Evolutionary conservation across 2,888 invertebrate genomes (phyloP), one percentile per base, ranked within the genome.

Genomic region (Chrysina gloriosa): DNA sequence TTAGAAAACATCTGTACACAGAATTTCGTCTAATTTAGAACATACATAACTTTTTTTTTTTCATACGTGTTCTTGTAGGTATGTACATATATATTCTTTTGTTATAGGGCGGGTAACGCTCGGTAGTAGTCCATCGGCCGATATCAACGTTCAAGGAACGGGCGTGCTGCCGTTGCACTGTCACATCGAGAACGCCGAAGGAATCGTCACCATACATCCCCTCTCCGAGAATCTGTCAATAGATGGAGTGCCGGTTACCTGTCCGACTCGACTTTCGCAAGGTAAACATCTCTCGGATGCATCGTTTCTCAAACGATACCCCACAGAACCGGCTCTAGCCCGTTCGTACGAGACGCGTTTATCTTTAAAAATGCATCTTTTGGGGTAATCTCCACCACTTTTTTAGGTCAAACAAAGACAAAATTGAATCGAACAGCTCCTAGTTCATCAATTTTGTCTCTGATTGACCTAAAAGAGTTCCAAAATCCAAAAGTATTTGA

Each of bases 81-180:
- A n/a, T n/a, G n/a, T n/a, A n/a, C n/a, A n/a, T n/a, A 29, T 29
- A 34, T 34, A 16, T 63, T 1, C 29, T 23, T 52, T 66, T 16
- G 68, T 86, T 87, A 48, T 85, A 96, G 96, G 96, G 72, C 89
- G 92, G 72, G 91, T 94, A 54, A 92, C 92, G 14, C 87, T 95
- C 71, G 94, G 94, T 68, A 91, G 92, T 69, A 90, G 91, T 72
- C 87, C 90, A 64, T 89, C 89, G 77, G 94, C 93, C 77, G 95
- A 95, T 81, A 92, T 97, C 74, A 88, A 91, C 72, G 89, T 96
- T 19, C 90, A 91, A 75, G 96, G 96, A n/a, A 90, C 92, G 0
- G 95, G 95, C 1, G 94, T 96, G 23, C 91, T 92, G 71, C 87
- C 90, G 69, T 86, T 92, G 50, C 96, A 96, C 84, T 96, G 96